Base-by-base conservation (phyloP, 37 sponge, comb jelly and placozoan species). In the Beroe ovata region DNA sequence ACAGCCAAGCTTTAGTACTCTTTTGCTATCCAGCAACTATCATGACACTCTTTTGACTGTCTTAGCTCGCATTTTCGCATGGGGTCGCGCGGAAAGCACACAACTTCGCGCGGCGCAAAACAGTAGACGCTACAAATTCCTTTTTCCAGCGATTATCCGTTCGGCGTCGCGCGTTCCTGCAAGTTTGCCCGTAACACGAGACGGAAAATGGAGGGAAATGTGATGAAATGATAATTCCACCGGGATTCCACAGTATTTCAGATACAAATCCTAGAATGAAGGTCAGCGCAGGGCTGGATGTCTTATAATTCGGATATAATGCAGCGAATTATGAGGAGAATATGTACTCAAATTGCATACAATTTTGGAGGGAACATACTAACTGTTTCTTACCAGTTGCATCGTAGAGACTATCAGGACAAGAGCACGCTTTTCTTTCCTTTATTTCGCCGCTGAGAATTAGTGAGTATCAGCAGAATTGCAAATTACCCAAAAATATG, bases 391-490 rank as follows among this genome's bases (percentile, higher is more conserved):
- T 11, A 47, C 54, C 54, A 47, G 11, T 47, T 6, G 54, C 11
- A 47, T 47, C 11, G 54, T 47, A 47, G 11, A 4, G 63, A 23
- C 6, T 25, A 16, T 62, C 63, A 25, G 63, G 23, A 29, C 84
- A 77, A 19, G 20, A 32, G 54, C 84, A 77, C 84, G 84, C 28
- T 23, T 77, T 77, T 30, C 28, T 42, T 26, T 77, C 84, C 35
- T 21, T 42, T 4, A n/a, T 14, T 1, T 42, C 54, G 4, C 54
- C 84, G 0, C 84, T 77, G 84, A 41, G 41, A 77, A n/a, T n/a
- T n/a, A n/a, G n/a, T n/a, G n/a, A n/a, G n/a, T n/a, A n/a, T n/a
- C n/a, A n/a, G n/a, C n/a, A n/a, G n/a, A n/a, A n/a, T n/a, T n/a
- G n/a, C n/a, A n/a, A n/a, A n/a, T n/a, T n/a, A n/a, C n/a, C n/a